Evolutionary conservation across 2,888 invertebrate genomes (phyloP).

Genomic region (Tortricodes alternella): DNA sequence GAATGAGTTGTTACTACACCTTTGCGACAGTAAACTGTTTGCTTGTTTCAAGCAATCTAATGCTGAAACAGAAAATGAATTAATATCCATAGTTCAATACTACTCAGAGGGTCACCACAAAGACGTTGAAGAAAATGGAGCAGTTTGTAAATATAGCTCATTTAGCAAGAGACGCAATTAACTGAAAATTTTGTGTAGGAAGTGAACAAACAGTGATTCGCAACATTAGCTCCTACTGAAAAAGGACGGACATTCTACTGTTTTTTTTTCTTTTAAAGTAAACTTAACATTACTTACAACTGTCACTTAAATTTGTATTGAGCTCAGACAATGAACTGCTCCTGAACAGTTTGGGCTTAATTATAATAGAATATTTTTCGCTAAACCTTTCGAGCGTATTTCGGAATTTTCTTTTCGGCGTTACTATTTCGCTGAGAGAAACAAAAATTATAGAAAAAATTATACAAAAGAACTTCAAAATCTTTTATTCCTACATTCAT

Average conservation of each 20-base stretch:
- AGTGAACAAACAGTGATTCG: no score
- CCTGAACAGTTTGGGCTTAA: slow-evolving; percentile 62
- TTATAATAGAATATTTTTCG: slow-evolving; percentile 72
- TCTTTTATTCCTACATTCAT: no score
- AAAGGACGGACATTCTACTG: no score
- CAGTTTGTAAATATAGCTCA: no score
- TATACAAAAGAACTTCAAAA: not conserved
- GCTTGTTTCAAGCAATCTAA: slow-evolving; percentile 56
- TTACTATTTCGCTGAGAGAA: slow-evolving; percentile 35
- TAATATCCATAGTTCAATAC: not conserved
- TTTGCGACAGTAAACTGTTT: slow-evolving; percentile 40
- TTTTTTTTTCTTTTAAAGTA: not conserved
- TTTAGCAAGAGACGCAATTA: no score
- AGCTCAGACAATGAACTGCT: slow-evolving; percentile 71
- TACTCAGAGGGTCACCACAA: no score
- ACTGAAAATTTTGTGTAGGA: no score
- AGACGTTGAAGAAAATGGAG: no score
- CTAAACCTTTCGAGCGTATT: slow-evolving; percentile 51
- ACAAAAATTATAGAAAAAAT: slow-evolving; percentile 11
- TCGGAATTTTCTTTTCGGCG: slow-evolving; percentile 50
- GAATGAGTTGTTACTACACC: slow-evolving; percentile 35
- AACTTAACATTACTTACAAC: slow-evolving; percentile 61
- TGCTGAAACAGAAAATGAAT: slow-evolving; percentile 46
- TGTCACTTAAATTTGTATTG: slow-evolving; percentile 57
- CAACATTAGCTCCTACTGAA: no score